A percentile compares a stretch with the other conserved stretches of the same genome.
Conservation (phyloP, 2,797 vertebrate species). For the Microtus californicus region DNA sequence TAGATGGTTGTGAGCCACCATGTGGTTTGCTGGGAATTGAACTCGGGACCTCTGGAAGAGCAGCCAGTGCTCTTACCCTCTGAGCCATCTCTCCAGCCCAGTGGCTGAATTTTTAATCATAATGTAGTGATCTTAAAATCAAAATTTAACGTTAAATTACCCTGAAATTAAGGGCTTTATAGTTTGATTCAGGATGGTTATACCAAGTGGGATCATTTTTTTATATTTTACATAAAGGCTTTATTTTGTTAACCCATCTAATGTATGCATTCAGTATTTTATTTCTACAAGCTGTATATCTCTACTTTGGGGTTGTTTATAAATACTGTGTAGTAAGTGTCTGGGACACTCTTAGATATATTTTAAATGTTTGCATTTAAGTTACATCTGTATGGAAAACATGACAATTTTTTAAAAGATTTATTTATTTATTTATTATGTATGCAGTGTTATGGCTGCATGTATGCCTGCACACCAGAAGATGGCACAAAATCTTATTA, state of each 20-base stretch:
- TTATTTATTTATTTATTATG: no score
- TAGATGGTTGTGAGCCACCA: no score
- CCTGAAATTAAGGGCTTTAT: not conserved
- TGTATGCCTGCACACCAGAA: no score
- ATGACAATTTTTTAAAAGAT: not conserved
- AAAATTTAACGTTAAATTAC: slow-evolving; percentile 40
- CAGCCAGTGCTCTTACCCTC: no score
- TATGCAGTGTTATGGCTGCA: no score
- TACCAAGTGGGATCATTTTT: not conserved
- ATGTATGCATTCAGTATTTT: slow-evolving; percentile 40
- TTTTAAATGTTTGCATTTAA: slow-evolving; percentile 36
- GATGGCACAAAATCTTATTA: no score
- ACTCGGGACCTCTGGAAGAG: no score
- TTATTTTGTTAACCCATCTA: slow-evolving; percentile 24
- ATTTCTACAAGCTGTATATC: slow-evolving; percentile 19
- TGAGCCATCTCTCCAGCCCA: no score
- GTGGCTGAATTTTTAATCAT: slow-evolving; percentile 51
- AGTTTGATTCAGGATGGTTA: slow-evolving; percentile 14
- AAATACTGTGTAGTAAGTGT: not conserved
- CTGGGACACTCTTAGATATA: not conserved
- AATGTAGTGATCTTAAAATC: slow-evolving; percentile 34
- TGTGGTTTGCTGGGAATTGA: no score
- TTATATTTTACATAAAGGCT: slow-evolving; percentile 1
- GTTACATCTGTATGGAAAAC: slow-evolving; percentile 8
- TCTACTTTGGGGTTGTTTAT: slow-evolving; percentile 36